phyloP scores from a whole-genome alignment of 2,888 invertebrate genomes.

The Xestoiulus laeticollis region DNA sequence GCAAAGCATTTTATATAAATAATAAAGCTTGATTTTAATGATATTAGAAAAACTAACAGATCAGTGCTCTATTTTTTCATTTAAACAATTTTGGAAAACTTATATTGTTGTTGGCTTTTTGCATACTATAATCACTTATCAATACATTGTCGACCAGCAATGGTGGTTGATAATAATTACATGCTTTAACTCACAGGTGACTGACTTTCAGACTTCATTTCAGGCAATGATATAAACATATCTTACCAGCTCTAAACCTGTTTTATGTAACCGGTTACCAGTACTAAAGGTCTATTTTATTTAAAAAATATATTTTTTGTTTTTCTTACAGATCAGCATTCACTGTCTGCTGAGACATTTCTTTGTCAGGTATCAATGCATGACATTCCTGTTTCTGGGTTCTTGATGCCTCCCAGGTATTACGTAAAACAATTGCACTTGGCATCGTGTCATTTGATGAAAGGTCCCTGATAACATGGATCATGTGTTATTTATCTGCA shows the following conservation, averaged over 20 bases:
- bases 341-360: background rate
- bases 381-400: background rate
- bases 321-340: background rate
- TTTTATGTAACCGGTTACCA: background rate
- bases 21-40: too few relatives aligned
- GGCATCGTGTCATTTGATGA: constrained; percentile 30
- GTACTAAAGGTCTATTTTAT: background rate
- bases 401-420: background rate
- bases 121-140: too few relatives aligned
- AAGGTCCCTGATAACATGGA: constrained; percentile 39
- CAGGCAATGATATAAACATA: too few relatives aligned
- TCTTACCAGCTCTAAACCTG: background rate
- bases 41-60: too few relatives aligned
- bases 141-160: too few relatives aligned
- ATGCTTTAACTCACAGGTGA: background rate
- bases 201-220: background rate
- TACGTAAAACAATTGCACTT: background rate
- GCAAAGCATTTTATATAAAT: too few relatives aligned
- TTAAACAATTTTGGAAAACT: too few relatives aligned
- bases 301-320: background rate
- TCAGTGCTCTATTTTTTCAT: too few relatives aligned
- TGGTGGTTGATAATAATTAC: too few relatives aligned
- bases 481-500: constrained; percentile 2
- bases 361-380: background rate
- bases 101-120: too few relatives aligned